Evolutionary conservation across 2,888 invertebrate species (phyloP), one percentile per base, ranked within the genome.

Genomic region (Drosophila colorata): DNA sequence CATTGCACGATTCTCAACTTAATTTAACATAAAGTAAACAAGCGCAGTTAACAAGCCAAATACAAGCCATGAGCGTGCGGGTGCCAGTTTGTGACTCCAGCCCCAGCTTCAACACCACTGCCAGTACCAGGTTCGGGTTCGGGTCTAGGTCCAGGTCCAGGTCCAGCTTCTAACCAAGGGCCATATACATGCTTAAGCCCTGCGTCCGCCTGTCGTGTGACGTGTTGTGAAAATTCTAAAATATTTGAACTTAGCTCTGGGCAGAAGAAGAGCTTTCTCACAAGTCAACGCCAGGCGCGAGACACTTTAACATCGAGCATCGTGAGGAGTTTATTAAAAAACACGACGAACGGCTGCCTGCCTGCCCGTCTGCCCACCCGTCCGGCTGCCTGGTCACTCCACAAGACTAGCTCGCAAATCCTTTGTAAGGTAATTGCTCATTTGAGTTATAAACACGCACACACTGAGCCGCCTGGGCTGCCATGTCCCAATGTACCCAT

Each of bases 21-120:
- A 89, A 89, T 89, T 89, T 90, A 89, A 90, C 90, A 90, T 90
- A 89, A 89, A 90, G 89, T 89, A 89, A 90, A 90, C 89, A 90
- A 85, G 86, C 84, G 78, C 83, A 85, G 87, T 87, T 88, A 89
- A 88, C 89, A 88, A 89, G 89, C 79, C 86, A 87, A 85, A 86
- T 82, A 86, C 88, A 85, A 85, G 83, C 78, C 83, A 80, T 82
- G 88, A 84, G 83, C 85, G 87, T 84, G 87, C 81, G 83, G 78
- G 82, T 85, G 86, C 80, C 75, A 66, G 67, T 67, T 74, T 61
- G 56, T 48, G 69, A 56, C 64, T 57, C 25, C 11, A 51, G 18
- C 60, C 28, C 11, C 25, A 48, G n/a, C 55, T 44, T 16, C 55
- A 47, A 37, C 52, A 52, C 46, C 74, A 72, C 14, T 31, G 40